These are phyloP conservation scores for Erebia epiphron DNA, from an alignment of 2,888 invertebrate genomes.

Conservation along the genomic window DNA sequence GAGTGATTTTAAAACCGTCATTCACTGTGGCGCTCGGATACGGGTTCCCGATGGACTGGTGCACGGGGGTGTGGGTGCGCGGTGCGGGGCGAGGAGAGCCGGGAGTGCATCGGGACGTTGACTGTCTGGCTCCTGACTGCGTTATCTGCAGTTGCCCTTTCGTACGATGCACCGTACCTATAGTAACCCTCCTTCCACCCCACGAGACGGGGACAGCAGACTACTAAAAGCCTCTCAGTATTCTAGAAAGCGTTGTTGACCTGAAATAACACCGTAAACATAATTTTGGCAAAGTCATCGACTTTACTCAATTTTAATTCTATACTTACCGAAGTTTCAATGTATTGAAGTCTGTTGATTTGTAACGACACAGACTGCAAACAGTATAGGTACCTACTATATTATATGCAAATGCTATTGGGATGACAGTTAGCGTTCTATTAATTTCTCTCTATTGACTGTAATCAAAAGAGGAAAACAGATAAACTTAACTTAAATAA, in stretches of 20 bases:
- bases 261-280: conserved; percentile 58
- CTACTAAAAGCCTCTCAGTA: conserved; percentile 66
- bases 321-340: conserved; percentile 2
- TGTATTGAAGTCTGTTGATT: conserved; percentile 2
- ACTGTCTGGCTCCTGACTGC: conserved; percentile 79
- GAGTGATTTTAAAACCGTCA: conserved; percentile 65
- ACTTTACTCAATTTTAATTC: conserved; percentile 22
- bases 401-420: too few species aligned
- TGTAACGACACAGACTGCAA: neutral
- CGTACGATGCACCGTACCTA: conserved; percentile 78
- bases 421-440: too few species aligned
- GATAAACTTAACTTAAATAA: too few species aligned
- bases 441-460: too few species aligned
- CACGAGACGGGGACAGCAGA: conserved; percentile 57
- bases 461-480: too few species aligned
- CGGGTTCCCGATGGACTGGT: conserved; percentile 66
- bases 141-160: conserved; percentile 83
- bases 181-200: conserved; percentile 68
- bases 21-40: conserved; percentile 67
- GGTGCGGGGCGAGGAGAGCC: conserved; percentile 48
- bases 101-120: conserved; percentile 80
- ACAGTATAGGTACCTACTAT: too few species aligned
- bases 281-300: conserved; percentile 34
- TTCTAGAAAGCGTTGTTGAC: conserved; percentile 72
- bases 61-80: conserved; percentile 44